phyloP scores from a whole-genome alignment of 2,797 vertebrate genomes.

The Microctenopoma steveboyesi region DNA sequence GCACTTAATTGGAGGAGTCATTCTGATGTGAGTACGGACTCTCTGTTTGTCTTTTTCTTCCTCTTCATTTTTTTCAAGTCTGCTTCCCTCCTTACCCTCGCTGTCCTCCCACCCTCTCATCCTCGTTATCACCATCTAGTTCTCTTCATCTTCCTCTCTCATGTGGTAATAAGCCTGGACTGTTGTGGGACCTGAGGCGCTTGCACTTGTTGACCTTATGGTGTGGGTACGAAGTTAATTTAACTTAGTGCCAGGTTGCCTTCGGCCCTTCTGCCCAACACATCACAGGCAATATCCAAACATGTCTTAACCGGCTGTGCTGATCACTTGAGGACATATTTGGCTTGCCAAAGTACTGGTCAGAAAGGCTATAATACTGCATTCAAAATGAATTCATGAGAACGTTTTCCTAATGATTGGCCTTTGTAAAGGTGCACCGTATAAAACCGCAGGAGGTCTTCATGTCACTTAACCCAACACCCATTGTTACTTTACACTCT shows the following conservation, averaged over 20 bases:
- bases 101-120: constrained; percentile 22
- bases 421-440: no score
- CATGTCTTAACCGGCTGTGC: neutral
- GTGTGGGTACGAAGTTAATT: constrained; percentile 70
- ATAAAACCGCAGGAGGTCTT: no score
- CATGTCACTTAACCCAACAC: no score
- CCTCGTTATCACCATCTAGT: constrained; percentile 18
- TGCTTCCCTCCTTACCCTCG: neutral
- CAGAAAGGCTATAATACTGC: neutral
- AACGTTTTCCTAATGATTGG: neutral
- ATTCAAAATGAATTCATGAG: no score
- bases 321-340: constrained; percentile 8
- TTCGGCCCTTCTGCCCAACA: constrained; percentile 8
- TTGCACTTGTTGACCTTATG: constrained; percentile 66
- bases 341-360: neutral
- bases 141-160: constrained; percentile 15
- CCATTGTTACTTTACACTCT: no score
- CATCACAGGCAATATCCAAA: constrained; percentile 19
- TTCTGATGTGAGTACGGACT: constrained; percentile 17
- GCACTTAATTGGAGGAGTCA: constrained; percentile 34
- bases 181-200: constrained; percentile 37
- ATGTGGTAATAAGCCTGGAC: constrained; percentile 39
- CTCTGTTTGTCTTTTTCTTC: constrained; percentile 8
- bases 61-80: constrained; percentile 1
- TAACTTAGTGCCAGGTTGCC: constrained; percentile 53